Base-by-base conservation (phyloP, 2,888 invertebrate genomes). In the Eupeodes latifasciatus region DNA sequence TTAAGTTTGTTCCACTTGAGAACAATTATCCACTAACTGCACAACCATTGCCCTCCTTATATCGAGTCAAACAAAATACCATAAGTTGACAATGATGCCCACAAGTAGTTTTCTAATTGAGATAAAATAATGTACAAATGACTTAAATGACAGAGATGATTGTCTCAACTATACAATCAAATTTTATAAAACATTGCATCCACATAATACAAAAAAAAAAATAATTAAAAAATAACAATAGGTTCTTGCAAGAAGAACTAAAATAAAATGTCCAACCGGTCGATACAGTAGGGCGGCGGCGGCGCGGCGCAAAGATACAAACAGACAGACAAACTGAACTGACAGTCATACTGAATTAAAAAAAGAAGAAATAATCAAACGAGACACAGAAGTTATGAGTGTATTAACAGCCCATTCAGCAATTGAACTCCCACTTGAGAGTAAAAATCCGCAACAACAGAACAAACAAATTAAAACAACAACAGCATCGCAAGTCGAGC, bases 91-190 rank as follows among this genome's bases (percentile, higher is more conserved):
- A 78, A 64, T 72, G 66, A 86, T 82, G 79, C 59, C 86, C 83
- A 64, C 86, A 83, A 79, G 86, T 83, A 71, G 75, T 79, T 83
- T 64, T 64, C 83, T 83, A 86, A 86, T 86, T 86, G 83, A 86
- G 82, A 86, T 66, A 83, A 79, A 86, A 66, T 66, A 75, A 83
- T 79, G 75, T 79, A 57, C 71, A 86, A 79, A 86, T 72, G 82
- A 75, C 78, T 83, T 79, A 79, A 86, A 83, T 57, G 82, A 83
- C 75, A 64, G 11, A 71, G 79, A 82, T 71, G 75, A 86, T 83
- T 81, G 85, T 82, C 69, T 69, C 78, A 44, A 27, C 19, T 27
- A 27, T 49, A 64, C 0, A 44, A 57, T 12, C 9, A 57, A 19
- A 55, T 40, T n/a, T 0, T 71, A 72, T 19, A 77, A 69, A 78